Conservation (phyloP, 2,797 vertebrate species). For the Percopsis omiscomaycus region DNA sequence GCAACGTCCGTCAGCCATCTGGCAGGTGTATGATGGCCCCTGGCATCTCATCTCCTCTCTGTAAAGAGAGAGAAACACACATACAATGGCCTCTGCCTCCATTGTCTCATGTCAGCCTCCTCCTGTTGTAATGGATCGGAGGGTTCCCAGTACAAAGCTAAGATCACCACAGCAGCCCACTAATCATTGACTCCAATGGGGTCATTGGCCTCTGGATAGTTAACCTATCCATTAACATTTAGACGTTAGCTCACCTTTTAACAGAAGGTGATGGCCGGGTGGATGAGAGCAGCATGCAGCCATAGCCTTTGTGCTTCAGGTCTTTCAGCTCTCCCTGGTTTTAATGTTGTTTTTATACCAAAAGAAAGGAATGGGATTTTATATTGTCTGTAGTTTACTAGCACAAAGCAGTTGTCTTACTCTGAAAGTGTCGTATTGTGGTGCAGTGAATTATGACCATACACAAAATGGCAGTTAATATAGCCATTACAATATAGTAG, state of each 20-base stretch:
- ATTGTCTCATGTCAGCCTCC: slow-evolving; percentile 57
- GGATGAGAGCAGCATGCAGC: not conserved
- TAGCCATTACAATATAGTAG: slow-evolving; percentile 18
- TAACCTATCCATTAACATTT: slow-evolving; percentile 13
- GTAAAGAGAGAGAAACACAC: slow-evolving; percentile 30
- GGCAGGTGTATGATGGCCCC: slow-evolving; percentile 21
- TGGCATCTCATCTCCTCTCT: slow-evolving; percentile 39
- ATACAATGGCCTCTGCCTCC: slow-evolving; percentile 40
- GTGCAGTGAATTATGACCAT: slow-evolving; percentile 18
- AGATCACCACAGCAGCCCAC: slow-evolving; percentile 33
- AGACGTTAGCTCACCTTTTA: slow-evolving; percentile 4
- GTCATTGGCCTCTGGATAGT: slow-evolving; percentile 25
- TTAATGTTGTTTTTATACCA: not conserved
- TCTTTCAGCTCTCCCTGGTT: slow-evolving; percentile 13
- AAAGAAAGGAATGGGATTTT: not conserved
- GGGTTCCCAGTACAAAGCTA: slow-evolving; percentile 39
- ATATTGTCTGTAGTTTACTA: slow-evolving; percentile 3
- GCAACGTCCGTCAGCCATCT: slow-evolving; percentile 58
- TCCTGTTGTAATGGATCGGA: slow-evolving; percentile 22
- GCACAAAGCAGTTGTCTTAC: slow-evolving; percentile 5
- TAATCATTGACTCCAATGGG: slow-evolving; percentile 50
- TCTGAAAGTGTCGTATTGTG: slow-evolving; percentile 27
- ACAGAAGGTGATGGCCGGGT: slow-evolving; percentile 8
- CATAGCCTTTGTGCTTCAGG: slow-evolving; percentile 3
- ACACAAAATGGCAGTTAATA: slow-evolving; percentile 21